These are phyloP conservation scores for Diorhabda elongata DNA, from an alignment of 1,140 invertebrate genomes.

Conservation along the genomic window DNA sequence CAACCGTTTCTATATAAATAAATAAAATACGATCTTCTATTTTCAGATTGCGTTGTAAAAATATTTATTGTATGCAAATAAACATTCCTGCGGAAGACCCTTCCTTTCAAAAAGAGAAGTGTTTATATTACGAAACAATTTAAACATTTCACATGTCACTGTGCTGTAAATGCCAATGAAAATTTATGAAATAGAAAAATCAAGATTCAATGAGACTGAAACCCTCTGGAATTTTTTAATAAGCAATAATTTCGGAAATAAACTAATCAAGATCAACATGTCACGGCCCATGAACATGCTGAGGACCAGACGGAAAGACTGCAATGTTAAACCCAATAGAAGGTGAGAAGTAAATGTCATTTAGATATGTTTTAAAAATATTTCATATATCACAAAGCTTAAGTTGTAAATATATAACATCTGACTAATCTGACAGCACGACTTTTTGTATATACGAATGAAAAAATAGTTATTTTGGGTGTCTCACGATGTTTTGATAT, in stretches of 20 bases:
- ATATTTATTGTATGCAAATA: slow-evolving; percentile 12
- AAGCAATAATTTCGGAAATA: background rate
- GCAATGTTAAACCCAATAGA: slow-evolving; percentile 64
- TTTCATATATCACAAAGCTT: no score
- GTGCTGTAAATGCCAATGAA: background rate
- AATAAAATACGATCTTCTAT: slow-evolving; percentile 4
- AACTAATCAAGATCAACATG: slow-evolving; percentile 20
- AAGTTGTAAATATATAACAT: no score
- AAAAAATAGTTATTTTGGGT: no score
- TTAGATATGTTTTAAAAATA: no score
- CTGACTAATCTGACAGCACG: no score
- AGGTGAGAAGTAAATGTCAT: slow-evolving; percentile 40
- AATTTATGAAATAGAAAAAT: background rate
- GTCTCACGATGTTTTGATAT: no score
- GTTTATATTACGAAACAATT: slow-evolving; percentile 4
- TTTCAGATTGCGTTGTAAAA: slow-evolving; percentile 10
- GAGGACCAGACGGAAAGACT: slow-evolving; percentile 59
- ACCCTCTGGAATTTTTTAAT: background rate
- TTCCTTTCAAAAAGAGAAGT: slow-evolving; percentile 2
- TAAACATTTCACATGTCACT: slow-evolving; percentile 16
- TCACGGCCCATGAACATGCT: slow-evolving; percentile 52
- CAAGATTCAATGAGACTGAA: background rate
- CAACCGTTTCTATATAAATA: background rate
- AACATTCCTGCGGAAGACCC: slow-evolving; percentile 6
- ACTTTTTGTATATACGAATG: no score